Evolutionary conservation across 2,797 vertebrate genomes (phyloP), one percentile per base, ranked within the genome.

Genomic region (Ceyx erithaca): DNA sequence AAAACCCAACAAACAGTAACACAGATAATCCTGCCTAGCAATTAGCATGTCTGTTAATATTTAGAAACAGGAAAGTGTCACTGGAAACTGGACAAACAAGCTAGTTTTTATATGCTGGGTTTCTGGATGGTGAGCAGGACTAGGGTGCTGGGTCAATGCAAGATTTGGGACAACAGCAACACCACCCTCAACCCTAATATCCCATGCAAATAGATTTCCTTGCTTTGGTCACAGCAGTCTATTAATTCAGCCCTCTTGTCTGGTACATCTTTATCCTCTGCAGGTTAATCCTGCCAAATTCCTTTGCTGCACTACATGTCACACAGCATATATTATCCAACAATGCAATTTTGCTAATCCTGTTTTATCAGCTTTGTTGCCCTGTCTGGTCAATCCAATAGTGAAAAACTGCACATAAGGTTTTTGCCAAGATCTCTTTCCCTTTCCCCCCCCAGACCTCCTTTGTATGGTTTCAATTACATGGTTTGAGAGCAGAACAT

Each of bases 301-400:
- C 98, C 94, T 96, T 90, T 96, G 97, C 96, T 95, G 94, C 89
- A 97, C 87, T 96, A 93, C 95, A 59, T 95, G 97, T 97, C 98
- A 98, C 91, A 96, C 97, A 98, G 96, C 89, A 97, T 97, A 98
- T 97, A 97, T 97, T 96, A 97, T 97, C 98, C 97, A 96, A 95
- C 98, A 98, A 98, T 97, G 97, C 96, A 88, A 97, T 97, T 97
- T 96, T 97, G 94, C 96, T 98, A 98, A 99, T 98, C 98, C 97
- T 95, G 96, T 98, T 97, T 97, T 96, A 97, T 98, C 97, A 97
- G 98, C 97, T 98, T 97, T 93, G 92, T 97, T 97, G 97, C 97
- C 97, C 97, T 98, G 98, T 98, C 97, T 98, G 97, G 95, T 98
- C 97, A 97, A 98, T 97, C 97, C 97, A 97, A 97, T 94, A 97